These are phyloP conservation scores for Copsychus sechellarum DNA, from an alignment of 2,113 vertebrate species.

Conservation along the genomic window DNA sequence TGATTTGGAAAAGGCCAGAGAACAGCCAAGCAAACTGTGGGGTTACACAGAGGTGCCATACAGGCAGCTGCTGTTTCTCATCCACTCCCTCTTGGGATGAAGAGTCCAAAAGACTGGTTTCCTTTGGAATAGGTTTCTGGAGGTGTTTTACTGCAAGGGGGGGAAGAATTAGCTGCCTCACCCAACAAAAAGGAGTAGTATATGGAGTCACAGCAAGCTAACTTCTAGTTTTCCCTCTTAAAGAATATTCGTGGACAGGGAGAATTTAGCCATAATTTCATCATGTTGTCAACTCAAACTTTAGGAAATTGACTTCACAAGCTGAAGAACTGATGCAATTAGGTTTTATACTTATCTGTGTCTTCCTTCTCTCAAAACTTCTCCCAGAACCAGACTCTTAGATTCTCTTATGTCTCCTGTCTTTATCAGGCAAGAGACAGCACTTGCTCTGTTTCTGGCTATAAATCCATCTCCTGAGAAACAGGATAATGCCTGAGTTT, in stretches of 20 bases:
- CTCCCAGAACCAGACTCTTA: neutral
- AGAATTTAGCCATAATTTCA: neutral
- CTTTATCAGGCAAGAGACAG: neutral
- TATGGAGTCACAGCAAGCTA: neutral
- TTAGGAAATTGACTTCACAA: neutral
- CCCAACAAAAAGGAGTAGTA: rapidly evolving
- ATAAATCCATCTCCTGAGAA: neutral
- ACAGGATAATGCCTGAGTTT: neutral
- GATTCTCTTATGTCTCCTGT: neutral
- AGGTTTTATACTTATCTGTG: neutral
- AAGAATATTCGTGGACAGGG: neutral
- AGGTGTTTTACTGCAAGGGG: neutral
- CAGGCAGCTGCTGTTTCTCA: neutral
- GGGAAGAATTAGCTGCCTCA: neutral
- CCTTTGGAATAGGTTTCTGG: neutral
- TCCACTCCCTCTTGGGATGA: rapidly evolving
- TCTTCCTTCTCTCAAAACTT: neutral
- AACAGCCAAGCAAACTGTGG: neutral
- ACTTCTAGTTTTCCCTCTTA: neutral
- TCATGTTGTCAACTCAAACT: neutral
- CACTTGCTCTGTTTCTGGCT: neutral
- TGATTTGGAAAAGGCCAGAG: neutral
- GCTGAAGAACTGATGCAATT: neutral
- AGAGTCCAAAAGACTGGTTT: neutral
- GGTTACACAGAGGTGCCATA: rapidly evolving